These are phyloP conservation scores for Conus ventricosus DNA, from an alignment of 1,140 invertebrate species.

Conservation along the genomic window DNA sequence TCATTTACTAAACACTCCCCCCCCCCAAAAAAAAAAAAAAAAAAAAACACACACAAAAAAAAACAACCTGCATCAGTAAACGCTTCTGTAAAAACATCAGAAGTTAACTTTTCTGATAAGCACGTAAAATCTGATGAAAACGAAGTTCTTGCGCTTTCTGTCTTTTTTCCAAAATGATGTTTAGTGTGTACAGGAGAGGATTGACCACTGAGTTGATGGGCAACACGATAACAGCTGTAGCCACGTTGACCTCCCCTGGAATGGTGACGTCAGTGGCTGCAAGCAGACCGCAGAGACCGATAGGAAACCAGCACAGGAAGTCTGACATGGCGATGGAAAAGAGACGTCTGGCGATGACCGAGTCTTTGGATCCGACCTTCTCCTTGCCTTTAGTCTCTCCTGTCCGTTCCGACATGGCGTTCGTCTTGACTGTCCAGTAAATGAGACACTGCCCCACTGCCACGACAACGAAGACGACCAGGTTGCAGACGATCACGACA, in stretches of 20 bases:
- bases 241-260: constrained; percentile 8
- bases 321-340: neutral
- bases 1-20: too few relatives aligned
- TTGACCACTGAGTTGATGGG: neutral
- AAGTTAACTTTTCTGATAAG: neutral
- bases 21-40: too few relatives aligned
- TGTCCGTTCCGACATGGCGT: neutral
- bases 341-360: neutral
- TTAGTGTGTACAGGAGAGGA: neutral
- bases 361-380: neutral
- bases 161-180: neutral
- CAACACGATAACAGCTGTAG: neutral
- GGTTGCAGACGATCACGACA: neutral
- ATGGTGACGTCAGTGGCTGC: neutral
- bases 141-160: neutral
- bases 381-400: neutral
- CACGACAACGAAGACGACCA: neutral
- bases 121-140: neutral
- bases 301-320: constrained; percentile 4
- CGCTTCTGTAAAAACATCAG: too few relatives aligned
- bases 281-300: neutral
- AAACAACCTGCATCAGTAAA: too few relatives aligned
- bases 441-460: neutral
- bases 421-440: neutral
- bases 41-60: too few relatives aligned